phyloP scores from a whole-genome alignment of 2,888 invertebrate species.

The Platycnemis pennipes region DNA sequence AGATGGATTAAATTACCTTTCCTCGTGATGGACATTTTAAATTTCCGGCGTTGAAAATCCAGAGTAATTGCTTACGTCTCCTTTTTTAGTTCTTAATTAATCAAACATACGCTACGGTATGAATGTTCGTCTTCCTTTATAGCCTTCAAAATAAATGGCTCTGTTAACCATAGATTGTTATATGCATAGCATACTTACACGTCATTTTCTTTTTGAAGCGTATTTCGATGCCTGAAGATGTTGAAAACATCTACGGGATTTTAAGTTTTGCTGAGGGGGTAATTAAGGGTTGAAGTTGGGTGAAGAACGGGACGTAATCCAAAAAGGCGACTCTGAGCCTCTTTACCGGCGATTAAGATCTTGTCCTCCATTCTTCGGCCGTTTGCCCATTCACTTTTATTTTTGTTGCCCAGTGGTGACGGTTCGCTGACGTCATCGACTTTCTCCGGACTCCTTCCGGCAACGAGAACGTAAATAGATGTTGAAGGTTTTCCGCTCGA shows the following conservation, averaged over 20 bases:
- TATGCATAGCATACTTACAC: too few relatives aligned
- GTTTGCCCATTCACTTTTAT: constrained; percentile 8
- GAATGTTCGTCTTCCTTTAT: too few relatives aligned
- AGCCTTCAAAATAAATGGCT: too few relatives aligned
- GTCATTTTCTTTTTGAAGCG: too few relatives aligned
- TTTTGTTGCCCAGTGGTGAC: background rate
- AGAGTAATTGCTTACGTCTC: too few relatives aligned
- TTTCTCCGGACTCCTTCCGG: constrained; percentile 20
- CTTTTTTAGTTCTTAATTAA: too few relatives aligned
- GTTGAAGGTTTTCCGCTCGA: background rate
- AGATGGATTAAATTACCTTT: too few relatives aligned
- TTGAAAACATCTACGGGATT: background rate
- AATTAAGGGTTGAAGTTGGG: background rate
- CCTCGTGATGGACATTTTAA: too few relatives aligned
- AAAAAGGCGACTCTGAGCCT: background rate
- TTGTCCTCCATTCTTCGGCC: background rate
- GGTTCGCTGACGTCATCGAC: background rate
- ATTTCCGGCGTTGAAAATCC: too few relatives aligned
- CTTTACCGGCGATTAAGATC: background rate
- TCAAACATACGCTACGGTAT: too few relatives aligned
- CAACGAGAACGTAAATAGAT: constrained; percentile 26
- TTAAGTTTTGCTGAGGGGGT: background rate
- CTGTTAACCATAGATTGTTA: too few relatives aligned
- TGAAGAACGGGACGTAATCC: background rate
- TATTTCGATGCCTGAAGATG: background rate